Percentiles rank a stretch among this genome's conserved stretches.
Conservation (phyloP, 2,113 vertebrate genomes). For the Peromyscus polionotus region DNA sequence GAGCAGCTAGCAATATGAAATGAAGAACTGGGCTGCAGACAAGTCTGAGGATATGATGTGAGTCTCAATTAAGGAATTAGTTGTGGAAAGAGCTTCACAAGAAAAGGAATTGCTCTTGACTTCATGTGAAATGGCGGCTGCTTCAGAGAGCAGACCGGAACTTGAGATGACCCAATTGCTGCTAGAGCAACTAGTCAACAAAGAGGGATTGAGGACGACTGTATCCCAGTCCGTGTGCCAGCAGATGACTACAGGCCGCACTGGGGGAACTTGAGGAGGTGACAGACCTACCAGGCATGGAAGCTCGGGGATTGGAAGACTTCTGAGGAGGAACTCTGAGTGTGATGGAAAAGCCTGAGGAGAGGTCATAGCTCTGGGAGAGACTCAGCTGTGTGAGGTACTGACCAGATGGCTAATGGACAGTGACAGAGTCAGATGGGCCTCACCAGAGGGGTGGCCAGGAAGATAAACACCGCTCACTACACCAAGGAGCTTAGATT, state of each 20-base stretch:
- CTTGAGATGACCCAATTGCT: not conserved
- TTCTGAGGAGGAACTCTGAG: not conserved
- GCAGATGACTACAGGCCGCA: not conserved
- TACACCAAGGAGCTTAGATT: not conserved
- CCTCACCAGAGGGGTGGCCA: not conserved
- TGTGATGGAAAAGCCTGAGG: not conserved
- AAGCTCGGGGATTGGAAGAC: not conserved
- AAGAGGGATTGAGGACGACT: not conserved
- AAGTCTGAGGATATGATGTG: not conserved
- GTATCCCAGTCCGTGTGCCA: fast-evolving
- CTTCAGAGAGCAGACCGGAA: not conserved
- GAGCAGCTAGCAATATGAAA: not conserved
- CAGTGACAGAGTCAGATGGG: not conserved
- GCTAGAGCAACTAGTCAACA: not conserved
- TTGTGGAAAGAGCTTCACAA: not conserved
- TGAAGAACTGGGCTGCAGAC: constrained; percentile 32
- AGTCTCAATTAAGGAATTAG: not conserved
- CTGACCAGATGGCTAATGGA: not conserved
- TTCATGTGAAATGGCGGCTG: not conserved
- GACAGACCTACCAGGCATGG: not conserved
- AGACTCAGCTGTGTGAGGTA: not conserved
- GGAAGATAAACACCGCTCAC: not conserved
- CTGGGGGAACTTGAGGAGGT: not conserved
- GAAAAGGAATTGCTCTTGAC: not conserved
- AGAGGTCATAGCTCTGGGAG: not conserved